Evolutionary conservation across 2,113 vertebrate species (phyloP).

Genomic region (Thinocorus orbignyianus): DNA sequence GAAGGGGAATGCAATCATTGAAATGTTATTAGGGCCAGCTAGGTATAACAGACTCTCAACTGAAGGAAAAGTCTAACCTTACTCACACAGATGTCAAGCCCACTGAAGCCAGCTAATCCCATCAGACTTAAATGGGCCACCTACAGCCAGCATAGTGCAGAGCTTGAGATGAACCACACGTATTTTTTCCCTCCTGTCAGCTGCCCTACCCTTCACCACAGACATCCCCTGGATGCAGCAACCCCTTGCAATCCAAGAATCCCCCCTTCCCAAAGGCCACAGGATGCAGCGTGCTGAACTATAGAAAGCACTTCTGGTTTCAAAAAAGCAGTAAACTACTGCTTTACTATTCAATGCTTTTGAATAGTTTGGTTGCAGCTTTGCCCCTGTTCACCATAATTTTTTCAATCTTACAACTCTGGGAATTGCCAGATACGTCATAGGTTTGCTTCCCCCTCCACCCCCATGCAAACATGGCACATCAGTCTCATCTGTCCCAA

Average conservation of each 20-base stretch:
- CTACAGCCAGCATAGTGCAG: background rate
- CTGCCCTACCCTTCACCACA: background rate
- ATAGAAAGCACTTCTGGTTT: background rate
- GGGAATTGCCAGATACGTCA: background rate
- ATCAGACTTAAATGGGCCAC: slow-evolving; percentile 29
- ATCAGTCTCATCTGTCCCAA: background rate
- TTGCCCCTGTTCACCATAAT: too few relatives aligned
- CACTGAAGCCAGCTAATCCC: slow-evolving; percentile 36
- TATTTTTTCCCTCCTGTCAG: background rate
- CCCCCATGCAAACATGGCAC: background rate
- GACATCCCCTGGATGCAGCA: background rate
- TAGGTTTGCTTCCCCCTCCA: background rate
- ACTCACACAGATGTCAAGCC: background rate
- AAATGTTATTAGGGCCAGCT: background rate
- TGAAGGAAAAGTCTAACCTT: background rate
- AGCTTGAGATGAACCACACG: background rate
- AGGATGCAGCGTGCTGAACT: accelerated
- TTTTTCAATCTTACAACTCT: background rate
- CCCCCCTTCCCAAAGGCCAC: background rate
- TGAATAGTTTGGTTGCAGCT: background rate
- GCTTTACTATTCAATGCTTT: background rate
- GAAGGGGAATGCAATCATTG: background rate
- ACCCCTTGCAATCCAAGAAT: background rate
- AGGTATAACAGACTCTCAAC: background rate
- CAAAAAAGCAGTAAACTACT: background rate